A percentile compares a stretch with the other conserved stretches of the same genome.
Conservation (phyloP, 2,113 vertebrate species). For the Silurus meridionalis region DNA sequence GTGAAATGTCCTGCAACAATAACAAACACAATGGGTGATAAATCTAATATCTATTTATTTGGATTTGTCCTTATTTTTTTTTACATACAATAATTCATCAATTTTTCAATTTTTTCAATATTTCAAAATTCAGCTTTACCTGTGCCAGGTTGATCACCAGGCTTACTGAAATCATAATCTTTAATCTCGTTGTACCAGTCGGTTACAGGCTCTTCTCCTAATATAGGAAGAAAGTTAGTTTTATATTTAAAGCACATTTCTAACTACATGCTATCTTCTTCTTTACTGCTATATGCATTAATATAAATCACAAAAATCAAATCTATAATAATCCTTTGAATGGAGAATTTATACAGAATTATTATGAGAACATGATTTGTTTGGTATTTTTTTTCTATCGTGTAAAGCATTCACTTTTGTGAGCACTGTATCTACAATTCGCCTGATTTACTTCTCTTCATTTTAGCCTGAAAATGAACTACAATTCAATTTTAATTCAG, state of each 20-base stretch:
- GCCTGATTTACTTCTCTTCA: background rate
- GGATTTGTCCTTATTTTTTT: background rate
- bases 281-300: no score
- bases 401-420: no score
- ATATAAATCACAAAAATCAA: no score
- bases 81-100: background rate
- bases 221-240: background rate
- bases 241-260: background rate
- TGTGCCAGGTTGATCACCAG: constrained; percentile 42
- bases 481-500: background rate
- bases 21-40: background rate
- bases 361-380: no score
- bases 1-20: constrained; percentile 61
- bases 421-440: no score
- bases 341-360: no score
- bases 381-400: no score
- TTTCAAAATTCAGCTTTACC: constrained; percentile 35
- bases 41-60: background rate
- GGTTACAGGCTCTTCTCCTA: constrained; percentile 55
- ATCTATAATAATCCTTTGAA: no score
- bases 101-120: background rate
- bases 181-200: constrained; percentile 59
- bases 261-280: background rate
- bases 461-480: background rate
- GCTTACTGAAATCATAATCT: constrained; percentile 52